Evolutionary conservation across 1,140 invertebrate genomes (phyloP), one percentile per base, ranked within the genome.

Genomic region (Drosophila sp.): DNA sequence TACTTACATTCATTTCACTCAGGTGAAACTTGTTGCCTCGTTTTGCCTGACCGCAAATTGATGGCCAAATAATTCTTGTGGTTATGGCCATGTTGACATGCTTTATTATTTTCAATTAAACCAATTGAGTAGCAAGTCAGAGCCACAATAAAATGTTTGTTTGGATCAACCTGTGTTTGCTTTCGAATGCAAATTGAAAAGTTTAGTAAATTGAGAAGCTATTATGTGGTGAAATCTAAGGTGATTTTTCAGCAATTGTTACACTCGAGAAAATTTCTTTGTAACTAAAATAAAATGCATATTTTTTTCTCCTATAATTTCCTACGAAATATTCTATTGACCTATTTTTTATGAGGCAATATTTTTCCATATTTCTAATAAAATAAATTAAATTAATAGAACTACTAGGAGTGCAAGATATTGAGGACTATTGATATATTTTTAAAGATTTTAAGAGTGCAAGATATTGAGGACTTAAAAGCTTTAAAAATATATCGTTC

Each of bases 21-120:
- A 11, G 50, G 25, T 33, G 3, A 1, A 4, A 76, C 72, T 68
- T 69, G 64, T 72, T 84, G 68, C 55, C 70, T 17, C 17, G 17
- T 17, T 56, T 65, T 50, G 23, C 23, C 5, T 66, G 68, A 76
- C 80, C 81, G 58, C 73, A 85, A 72, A 41, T 41, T 68, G 72
- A 72, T 64, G 63, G 55, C 35, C 47, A 66, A 56, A 58, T 62
- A 61, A 63, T 76, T 61, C 60, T 32, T 74, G 79, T 58, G 79
- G 75, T 71, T 67, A 79, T 54, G 11, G 23, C 38, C 65, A 66
- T 56, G 75, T 60, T 32, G 72, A 41, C 57, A 64, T 60, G 63
- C 57, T 78, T 67, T 70, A 63, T 47, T 58, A 60, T 35, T 64
- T 75, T 71, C 27, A 25, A 58, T 58, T 40, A 56, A 54, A 44